These are phyloP conservation scores for Clanis bilineata DNA, from an alignment of 2,888 invertebrate genomes.

Conservation along the genomic window DNA sequence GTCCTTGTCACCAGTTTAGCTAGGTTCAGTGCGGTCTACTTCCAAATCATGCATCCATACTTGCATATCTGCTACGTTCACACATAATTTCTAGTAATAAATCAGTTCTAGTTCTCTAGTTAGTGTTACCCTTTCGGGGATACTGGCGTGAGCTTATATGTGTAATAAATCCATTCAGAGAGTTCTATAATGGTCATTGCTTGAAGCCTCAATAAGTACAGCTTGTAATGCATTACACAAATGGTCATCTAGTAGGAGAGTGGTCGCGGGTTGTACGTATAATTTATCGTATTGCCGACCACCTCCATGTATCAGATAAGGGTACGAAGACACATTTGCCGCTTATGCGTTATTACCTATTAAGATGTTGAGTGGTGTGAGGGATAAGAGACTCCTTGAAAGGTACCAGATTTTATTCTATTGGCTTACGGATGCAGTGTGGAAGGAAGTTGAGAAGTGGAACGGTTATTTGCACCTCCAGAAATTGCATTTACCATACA, in stretches of 20 bases:
- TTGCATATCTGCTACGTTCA: no score
- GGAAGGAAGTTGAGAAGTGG: no score
- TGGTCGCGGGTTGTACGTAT: neutral
- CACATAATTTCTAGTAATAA: no score
- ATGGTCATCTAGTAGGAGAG: neutral
- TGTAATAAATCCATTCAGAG: neutral
- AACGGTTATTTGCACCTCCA: no score
- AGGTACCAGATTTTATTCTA: neutral
- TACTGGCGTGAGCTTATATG: neutral
- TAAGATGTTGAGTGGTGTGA: constrained; percentile 32
- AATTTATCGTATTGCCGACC: constrained; percentile 39
- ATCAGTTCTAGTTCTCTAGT: no score
- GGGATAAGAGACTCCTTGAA: neutral
- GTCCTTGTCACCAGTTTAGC: no score
- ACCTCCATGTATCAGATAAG: constrained; percentile 38
- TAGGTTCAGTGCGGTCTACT: no score
- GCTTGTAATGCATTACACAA: neutral
- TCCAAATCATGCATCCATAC: no score
- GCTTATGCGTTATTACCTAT: constrained; percentile 31
- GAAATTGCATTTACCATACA: no score
- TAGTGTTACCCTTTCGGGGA: no score
- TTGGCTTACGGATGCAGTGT: no score
- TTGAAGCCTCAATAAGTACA: neutral
- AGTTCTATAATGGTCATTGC: neutral
- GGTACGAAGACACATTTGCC: constrained; percentile 23